These are phyloP conservation scores for Nematolebias whitei DNA, from an alignment of 2,113 vertebrate species.

Conservation along the genomic window DNA sequence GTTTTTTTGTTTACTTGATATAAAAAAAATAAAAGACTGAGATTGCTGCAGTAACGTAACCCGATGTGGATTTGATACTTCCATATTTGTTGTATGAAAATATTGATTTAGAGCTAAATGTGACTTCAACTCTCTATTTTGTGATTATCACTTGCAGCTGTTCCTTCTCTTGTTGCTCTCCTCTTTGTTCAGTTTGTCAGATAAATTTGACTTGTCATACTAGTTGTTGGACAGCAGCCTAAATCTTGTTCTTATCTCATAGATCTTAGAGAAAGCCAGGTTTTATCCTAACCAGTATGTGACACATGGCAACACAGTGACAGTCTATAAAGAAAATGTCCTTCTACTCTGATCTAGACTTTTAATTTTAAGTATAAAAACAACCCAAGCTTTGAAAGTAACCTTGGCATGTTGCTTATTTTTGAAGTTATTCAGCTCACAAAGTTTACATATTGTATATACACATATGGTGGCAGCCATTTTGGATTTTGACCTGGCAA, in stretches of 20 bases:
- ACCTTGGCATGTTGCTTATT: no score
- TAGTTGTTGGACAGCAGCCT: not conserved
- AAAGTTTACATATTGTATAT: no score
- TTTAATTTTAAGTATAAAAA: no score
- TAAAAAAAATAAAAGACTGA: not conserved
- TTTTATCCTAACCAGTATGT: not conserved
- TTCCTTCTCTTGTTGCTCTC: no score
- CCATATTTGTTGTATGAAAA: no score
- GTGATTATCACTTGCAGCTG: not conserved
- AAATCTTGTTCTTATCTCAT: not conserved
- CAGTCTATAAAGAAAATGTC: no score
- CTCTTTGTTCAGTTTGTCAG: not conserved
- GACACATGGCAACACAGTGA: not conserved
- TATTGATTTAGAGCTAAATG: not conserved
- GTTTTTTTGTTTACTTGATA: slow-evolving; percentile 4
- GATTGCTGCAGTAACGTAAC: not conserved
- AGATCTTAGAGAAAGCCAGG: not conserved
- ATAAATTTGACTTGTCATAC: not conserved
- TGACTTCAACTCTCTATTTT: not conserved
- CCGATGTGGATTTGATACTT: no score
- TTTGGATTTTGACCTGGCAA: no score
- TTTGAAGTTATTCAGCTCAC: no score
- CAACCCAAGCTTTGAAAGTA: no score
- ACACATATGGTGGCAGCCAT: no score
- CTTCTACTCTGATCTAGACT: no score